Conservation (phyloP, 2,888 invertebrate genomes). For the Melipona bicolor region DNA sequence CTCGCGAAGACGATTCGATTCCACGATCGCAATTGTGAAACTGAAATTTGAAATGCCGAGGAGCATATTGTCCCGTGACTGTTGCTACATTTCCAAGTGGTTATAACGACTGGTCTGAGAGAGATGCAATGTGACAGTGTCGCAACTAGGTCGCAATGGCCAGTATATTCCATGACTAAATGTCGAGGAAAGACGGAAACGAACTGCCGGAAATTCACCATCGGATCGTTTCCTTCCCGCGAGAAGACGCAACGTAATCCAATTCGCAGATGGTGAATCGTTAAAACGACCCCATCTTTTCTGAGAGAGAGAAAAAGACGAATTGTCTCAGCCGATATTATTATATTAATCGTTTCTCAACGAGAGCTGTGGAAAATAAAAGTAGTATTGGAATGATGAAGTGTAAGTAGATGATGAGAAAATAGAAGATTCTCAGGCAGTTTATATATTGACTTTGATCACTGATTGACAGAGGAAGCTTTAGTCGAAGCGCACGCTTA, state of each 20-base stretch:
- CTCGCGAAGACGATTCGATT: background rate
- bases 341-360: background rate
- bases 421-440: background rate
- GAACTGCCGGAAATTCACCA: conserved; percentile 61
- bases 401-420: too few species aligned
- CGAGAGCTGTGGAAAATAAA: background rate
- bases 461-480: background rate
- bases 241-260: conserved; percentile 51
- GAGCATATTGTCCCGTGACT: background rate
- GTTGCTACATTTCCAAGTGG: conserved; percentile 1
- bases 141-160: conserved; percentile 37
- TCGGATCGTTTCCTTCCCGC: conserved; percentile 52
- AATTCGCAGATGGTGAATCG: conserved; percentile 61
- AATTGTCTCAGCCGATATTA: background rate
- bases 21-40: background rate
- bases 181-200: conserved; percentile 46
- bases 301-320: background rate
- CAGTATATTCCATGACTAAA: conserved; percentile 54
- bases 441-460: background rate
- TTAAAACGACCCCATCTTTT: conserved; percentile 54
- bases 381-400: too few species aligned
- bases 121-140: conserved; percentile 50
- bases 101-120: conserved; percentile 26
- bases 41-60: background rate
- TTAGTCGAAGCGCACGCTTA: background rate